Evolutionary conservation across 2,797 vertebrate species (phyloP).

Genomic region (Lithobates pipiens): DNA sequence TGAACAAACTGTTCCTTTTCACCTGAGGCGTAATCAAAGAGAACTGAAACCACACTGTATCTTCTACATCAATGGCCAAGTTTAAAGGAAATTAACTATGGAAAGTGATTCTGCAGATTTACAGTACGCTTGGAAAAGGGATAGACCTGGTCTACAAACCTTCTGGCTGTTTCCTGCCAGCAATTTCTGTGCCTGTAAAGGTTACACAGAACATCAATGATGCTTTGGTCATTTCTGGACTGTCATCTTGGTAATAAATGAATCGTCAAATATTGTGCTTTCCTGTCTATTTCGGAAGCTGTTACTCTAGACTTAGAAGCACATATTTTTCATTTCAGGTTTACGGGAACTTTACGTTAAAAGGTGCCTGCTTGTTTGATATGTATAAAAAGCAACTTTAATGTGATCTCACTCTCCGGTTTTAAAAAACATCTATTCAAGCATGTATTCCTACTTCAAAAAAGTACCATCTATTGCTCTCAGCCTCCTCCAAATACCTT

Average conservation of each 20-base stretch:
- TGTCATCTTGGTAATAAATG: conserved; percentile 36
- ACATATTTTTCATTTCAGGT: neutral
- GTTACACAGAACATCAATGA: conserved; percentile 27
- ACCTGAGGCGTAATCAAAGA: neutral
- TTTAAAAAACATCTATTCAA: too few relatives aligned
- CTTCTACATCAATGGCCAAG: neutral
- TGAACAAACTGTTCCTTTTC: neutral
- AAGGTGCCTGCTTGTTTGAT: neutral
- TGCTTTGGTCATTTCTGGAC: neutral
- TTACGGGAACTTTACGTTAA: neutral
- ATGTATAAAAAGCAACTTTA: neutral
- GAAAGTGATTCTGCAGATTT: conserved; percentile 17
- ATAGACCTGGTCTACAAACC: conserved; percentile 5
- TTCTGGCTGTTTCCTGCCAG: conserved; percentile 5
- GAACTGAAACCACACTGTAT: conserved; percentile 10
- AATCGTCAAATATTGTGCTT: conserved; percentile 27
- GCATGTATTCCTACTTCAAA: too few relatives aligned
- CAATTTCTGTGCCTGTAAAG: conserved; percentile 20
- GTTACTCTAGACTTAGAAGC: neutral
- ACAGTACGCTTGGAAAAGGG: conserved; percentile 38
- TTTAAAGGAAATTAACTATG: conserved; percentile 28
- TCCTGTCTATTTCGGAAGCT: conserved; percentile 14
- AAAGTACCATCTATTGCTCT: too few relatives aligned
- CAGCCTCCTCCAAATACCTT: too few relatives aligned
- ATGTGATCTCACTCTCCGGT: too few relatives aligned